phyloP scores from a whole-genome alignment of 2,113 vertebrate genomes.

The Neolamprologus brichardi region DNA sequence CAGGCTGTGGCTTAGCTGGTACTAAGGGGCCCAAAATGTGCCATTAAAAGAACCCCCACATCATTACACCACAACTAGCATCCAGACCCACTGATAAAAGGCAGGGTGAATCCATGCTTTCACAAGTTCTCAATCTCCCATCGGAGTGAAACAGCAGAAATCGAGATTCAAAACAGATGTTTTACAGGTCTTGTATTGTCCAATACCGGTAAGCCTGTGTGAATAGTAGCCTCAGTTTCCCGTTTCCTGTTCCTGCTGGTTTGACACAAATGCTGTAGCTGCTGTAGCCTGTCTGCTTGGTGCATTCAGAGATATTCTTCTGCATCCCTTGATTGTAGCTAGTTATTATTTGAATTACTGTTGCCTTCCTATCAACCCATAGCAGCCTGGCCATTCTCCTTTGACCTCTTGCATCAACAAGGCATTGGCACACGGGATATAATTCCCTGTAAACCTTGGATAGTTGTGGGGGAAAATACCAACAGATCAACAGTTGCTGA shows the following conservation, averaged over 20 bases:
- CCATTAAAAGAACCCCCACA: background rate
- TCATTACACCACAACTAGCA: background rate
- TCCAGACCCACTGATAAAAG: background rate
- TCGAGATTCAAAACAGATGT: background rate
- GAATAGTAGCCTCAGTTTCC: background rate
- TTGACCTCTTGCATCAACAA: background rate
- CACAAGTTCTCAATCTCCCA: background rate
- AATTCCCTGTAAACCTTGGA: background rate
- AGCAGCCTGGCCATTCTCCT: background rate
- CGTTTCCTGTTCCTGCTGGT: background rate
- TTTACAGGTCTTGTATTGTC: background rate
- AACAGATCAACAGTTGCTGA: background rate
- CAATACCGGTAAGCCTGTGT: background rate
- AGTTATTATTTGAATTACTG: background rate
- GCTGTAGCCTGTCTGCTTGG: background rate
- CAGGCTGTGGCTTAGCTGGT: background rate
- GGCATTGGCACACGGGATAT: background rate
- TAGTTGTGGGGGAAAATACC: background rate
- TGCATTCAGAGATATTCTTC: background rate
- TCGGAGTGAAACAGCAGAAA: background rate
- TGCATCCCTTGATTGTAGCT: background rate
- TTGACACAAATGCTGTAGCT: background rate
- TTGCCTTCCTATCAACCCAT: background rate
- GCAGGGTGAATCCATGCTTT: background rate
- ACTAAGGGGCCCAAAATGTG: background rate